Base-by-base conservation (phyloP, 1,140 invertebrate species). In the Micrasema minimum region DNA sequence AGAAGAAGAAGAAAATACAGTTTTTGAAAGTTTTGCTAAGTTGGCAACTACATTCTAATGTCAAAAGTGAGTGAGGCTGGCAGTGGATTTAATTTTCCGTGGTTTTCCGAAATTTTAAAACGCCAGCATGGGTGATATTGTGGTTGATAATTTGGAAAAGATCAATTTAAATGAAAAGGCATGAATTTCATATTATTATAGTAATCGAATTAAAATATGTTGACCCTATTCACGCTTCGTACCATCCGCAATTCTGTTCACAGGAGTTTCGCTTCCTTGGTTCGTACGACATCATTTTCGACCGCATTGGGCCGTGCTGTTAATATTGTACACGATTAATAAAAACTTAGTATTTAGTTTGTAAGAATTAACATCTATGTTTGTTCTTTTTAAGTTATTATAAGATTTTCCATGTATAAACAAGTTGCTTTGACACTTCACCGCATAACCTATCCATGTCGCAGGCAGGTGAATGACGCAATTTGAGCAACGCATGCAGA, bases 161-260 rank as follows among this genome's bases (percentile, higher is more conserved):
- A 77, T 89, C 73, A 84, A 86, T 79, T 81, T 88, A 62, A 84
- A 86, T 76, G 87, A 89, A 86, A 90, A 90, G 89, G 89, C 89
- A 90, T 84, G 88, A 85, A 81, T 82, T 81, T 84, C 78, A 84
- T 82, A 78, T 77, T 80, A 81, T 76, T 74, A 77, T 72, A 78
- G 76, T 78, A 77, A 75, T 74, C 74, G 71, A 74, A 74, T 71
- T 68, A 46, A 66, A 80, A 79, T 79, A 85, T 87, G 83, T 77
- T 83, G 76, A 87, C 85, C 80, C 78, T 85, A 82, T 84, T 87
- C 75, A 83, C 80, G 82, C 78, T 77, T 83, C 70, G 81, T 82
- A 84, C 79, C 80, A 79, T 80, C 80, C 80, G 80, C 79, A 82
- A 81, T 78, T 80, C 82, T 77, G 79, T 82, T 78, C 83, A 81